Percentiles rank a stretch among this genome's conserved stretches.
Evolutionary conservation across 2,113 vertebrate species (phyloP).

Genomic region (Myrmophylax atrothorax): DNA sequence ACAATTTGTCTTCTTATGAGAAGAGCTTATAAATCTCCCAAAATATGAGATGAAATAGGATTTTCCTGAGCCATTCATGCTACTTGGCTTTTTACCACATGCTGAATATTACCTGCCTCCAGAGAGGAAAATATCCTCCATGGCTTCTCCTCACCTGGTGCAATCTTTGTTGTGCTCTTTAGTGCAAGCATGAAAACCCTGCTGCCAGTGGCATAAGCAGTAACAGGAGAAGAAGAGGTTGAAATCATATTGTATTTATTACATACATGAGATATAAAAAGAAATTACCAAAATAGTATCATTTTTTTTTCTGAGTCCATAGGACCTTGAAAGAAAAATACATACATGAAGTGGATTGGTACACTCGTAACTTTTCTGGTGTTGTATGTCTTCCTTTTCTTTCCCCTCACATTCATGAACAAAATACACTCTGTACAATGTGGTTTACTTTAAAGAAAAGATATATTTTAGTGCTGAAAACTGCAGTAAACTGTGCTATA

Average conservation of each 20-base stretch:
- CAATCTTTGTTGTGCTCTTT: not conserved
- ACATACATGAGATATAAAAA: constrained; percentile 78
- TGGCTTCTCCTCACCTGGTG: not conserved
- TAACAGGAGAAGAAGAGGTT: not conserved
- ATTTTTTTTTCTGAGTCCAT: constrained; percentile 72
- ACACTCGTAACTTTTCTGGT: constrained; percentile 13
- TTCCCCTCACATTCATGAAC: constrained; percentile 36
- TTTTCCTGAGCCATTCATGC: not conserved
- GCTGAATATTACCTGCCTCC: not conserved
- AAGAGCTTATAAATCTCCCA: not conserved
- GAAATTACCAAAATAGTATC: constrained; percentile 73
- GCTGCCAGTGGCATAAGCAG: not conserved
- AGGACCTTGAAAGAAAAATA: constrained; percentile 75
- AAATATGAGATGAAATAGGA: not conserved
- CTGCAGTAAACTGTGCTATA: constrained; percentile 55
- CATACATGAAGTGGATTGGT: constrained; percentile 24
- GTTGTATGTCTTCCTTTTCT: constrained; percentile 42
- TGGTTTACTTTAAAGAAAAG: constrained; percentile 55
- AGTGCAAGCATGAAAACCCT: not conserved
- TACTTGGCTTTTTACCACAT: not conserved
- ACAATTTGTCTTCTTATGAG: not conserved
- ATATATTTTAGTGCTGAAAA: constrained; percentile 62
- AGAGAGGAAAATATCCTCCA: not conserved
- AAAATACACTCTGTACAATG: constrained; percentile 30
- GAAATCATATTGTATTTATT: constrained; percentile 77